These are phyloP conservation scores for Drosophila anomalata DNA, from an alignment of 2,888 invertebrate genomes.

Conservation along the genomic window DNA sequence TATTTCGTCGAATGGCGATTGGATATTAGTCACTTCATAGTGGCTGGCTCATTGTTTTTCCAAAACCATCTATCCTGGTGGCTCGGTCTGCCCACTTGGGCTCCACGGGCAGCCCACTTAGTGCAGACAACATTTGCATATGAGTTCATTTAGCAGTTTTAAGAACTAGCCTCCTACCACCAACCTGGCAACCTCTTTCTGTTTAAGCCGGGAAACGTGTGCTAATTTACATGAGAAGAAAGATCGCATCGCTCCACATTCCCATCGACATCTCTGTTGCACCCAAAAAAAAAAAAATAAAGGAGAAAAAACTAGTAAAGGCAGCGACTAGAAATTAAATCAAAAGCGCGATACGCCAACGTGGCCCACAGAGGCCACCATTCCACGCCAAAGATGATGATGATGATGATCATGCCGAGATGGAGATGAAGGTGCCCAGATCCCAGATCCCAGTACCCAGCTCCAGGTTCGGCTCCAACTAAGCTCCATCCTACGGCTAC, in stretches of 20 bases:
- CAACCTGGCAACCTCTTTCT: slow-evolving; percentile 52
- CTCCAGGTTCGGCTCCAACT: slow-evolving; percentile 4
- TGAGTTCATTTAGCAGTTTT: slow-evolving; percentile 77
- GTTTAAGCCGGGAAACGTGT: slow-evolving; percentile 74
- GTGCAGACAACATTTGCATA: slow-evolving; percentile 69
- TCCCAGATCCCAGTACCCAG: slow-evolving; percentile 19
- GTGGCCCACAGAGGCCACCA: slow-evolving; percentile 63
- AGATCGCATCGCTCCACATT: slow-evolving; percentile 67
- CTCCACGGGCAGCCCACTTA: slow-evolving; percentile 70
- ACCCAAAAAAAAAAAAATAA: slow-evolving; percentile 9
- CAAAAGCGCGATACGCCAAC: slow-evolving; percentile 79
- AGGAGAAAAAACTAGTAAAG: slow-evolving; percentile 26
- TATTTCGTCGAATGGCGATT: slow-evolving; percentile 24
- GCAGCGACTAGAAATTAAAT: slow-evolving; percentile 69
- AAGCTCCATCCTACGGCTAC: slow-evolving; percentile 10
- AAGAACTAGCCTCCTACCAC: slow-evolving; percentile 63
- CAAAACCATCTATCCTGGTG: slow-evolving; percentile 2
- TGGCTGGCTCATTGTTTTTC: slow-evolving; percentile 3
- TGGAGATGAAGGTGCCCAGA: slow-evolving; percentile 26
- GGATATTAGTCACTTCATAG: slow-evolving; percentile 49
- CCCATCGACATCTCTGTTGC: slow-evolving; percentile 74
- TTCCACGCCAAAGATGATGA: slow-evolving; percentile 61
- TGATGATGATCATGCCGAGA: slow-evolving; percentile 60
- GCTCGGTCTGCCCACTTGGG: slow-evolving; percentile 24
- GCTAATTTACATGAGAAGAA: slow-evolving; percentile 74